A percentile compares a stretch with the other conserved stretches of the same genome.
Conservation (phyloP, 2,888 invertebrate genomes). For the Nycteola revayana region DNA sequence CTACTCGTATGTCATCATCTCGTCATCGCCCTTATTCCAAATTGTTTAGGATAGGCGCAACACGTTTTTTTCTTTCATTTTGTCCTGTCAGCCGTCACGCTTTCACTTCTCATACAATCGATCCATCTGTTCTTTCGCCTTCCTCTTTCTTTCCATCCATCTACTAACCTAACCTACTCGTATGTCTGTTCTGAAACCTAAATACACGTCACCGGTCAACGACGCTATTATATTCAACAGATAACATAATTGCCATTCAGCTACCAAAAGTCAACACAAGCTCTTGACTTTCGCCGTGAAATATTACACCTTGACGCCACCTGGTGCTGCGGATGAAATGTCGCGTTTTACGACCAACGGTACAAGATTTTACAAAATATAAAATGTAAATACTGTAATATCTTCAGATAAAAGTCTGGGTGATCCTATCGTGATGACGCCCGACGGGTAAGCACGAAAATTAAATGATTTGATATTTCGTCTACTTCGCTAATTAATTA, state of each 20-base stretch:
- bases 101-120: too few relatives aligned
- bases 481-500: slow-evolving; percentile 17
- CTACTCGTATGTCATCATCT: too few relatives aligned
- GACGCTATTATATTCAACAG: too few relatives aligned
- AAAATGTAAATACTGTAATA: slow-evolving; percentile 27
- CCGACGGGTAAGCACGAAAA: slow-evolving; percentile 11
- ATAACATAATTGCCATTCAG: not conserved
- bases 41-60: too few relatives aligned
- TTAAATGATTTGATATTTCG: slow-evolving; percentile 14
- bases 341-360: slow-evolving; percentile 29
- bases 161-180: too few relatives aligned
- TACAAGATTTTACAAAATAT: slow-evolving; percentile 35
- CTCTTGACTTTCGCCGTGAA: slow-evolving; percentile 19
- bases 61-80: too few relatives aligned
- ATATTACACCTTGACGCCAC: slow-evolving; percentile 34
- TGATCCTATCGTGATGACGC: not conserved
- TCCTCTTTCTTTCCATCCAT: too few relatives aligned
- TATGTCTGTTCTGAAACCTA: too few relatives aligned
- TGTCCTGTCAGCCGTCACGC: too few relatives aligned
- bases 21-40: too few relatives aligned
- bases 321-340: slow-evolving; percentile 31
- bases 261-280: slow-evolving; percentile 19
- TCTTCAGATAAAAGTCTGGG: slow-evolving; percentile 8
- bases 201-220: too few relatives aligned
- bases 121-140: too few relatives aligned